Evolutionary conservation across 2,113 vertebrate genomes (phyloP).

Genomic region (Phoenicopterus ruber): DNA sequence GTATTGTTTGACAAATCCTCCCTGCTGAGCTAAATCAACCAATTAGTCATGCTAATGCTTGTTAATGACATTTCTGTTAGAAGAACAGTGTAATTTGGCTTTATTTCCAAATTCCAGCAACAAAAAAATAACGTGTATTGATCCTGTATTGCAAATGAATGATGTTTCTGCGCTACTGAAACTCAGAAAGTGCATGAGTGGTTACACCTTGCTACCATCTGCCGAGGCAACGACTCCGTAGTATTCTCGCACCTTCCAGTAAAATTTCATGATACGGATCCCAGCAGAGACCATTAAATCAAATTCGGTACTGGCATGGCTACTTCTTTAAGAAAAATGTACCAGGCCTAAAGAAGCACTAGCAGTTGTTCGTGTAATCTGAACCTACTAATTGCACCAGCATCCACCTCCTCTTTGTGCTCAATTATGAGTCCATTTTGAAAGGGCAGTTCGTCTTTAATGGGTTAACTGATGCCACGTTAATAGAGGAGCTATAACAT

Average conservation of each 20-base stretch:
- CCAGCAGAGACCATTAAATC: constrained; percentile 51
- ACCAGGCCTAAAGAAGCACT: constrained; percentile 34
- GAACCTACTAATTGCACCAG: constrained; percentile 58
- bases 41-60: not conserved
- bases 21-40: not conserved
- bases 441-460: constrained; percentile 38
- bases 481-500: constrained; percentile 53
- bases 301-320: not conserved
- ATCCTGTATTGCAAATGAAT: constrained; percentile 1
- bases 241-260: constrained; percentile 46
- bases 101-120: constrained; percentile 36
- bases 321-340: constrained; percentile 35
- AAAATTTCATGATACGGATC: constrained; percentile 39
- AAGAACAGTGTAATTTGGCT: not conserved
- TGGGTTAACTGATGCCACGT: constrained; percentile 69
- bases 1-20: not conserved
- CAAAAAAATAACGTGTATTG: not conserved
- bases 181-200: not conserved
- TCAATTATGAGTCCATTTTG: constrained; percentile 40
- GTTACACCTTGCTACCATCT: constrained; percentile 33
- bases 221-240: not conserved
- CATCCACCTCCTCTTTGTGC: not conserved
- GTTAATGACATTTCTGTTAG: not conserved
- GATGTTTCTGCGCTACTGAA: not conserved
- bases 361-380: constrained; percentile 1